Conservation (phyloP, 2,113 vertebrate genomes). For the Theropithecus gelada region DNA sequence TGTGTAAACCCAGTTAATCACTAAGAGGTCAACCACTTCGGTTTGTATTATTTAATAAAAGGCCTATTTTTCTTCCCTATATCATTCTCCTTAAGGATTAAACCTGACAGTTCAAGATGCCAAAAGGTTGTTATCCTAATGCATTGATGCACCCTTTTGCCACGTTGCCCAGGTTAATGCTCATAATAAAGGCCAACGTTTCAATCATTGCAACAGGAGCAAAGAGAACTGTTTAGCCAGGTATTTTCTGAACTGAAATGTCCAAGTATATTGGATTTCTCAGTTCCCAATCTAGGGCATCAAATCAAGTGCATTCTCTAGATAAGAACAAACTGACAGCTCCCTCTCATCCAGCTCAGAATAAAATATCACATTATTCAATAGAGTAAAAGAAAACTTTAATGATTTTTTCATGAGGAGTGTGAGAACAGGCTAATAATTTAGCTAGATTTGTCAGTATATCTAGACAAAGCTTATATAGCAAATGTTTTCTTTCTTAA, state of each 20-base stretch:
- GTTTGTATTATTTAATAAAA: slow-evolving; percentile 60
- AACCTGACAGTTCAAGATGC: slow-evolving; percentile 28
- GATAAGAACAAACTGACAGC: slow-evolving; percentile 46
- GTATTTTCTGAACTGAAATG: slow-evolving; percentile 24
- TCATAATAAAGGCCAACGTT: slow-evolving; percentile 22
- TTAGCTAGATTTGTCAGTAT: slow-evolving; percentile 43
- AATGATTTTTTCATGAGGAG: slow-evolving; percentile 16
- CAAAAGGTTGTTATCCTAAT: slow-evolving; percentile 21
- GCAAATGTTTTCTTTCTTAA: not conserved
- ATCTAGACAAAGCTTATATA: not conserved
- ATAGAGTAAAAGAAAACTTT: not conserved
- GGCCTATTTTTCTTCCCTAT: not conserved
- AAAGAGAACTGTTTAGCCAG: not conserved
- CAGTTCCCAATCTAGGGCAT: not conserved
- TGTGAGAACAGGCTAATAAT: slow-evolving; percentile 48
- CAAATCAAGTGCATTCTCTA: slow-evolving; percentile 24
- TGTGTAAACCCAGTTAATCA: not conserved
- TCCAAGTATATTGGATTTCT: slow-evolving; percentile 67
- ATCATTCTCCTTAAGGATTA: not conserved
- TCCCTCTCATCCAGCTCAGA: not conserved
- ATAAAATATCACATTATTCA: slow-evolving; percentile 19
- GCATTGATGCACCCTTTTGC: not conserved
- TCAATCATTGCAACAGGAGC: not conserved
- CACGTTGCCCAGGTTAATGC: not conserved
- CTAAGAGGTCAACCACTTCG: not conserved